Base-by-base conservation (phyloP, 2,888 invertebrate genomes). In the Coenonympha glycerion region DNA sequence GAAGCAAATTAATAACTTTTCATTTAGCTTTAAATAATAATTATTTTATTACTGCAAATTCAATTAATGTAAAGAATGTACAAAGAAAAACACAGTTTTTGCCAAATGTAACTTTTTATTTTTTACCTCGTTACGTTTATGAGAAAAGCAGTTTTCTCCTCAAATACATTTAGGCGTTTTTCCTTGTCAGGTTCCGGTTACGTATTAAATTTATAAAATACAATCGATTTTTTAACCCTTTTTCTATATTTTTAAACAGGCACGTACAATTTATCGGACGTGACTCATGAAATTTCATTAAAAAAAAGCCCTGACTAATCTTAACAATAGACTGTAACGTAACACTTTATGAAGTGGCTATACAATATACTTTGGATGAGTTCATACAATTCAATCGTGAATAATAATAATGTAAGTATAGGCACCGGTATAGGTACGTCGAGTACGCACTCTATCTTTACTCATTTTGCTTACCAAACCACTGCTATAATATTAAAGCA, bases 401-500 rank as follows among this genome's bases (percentile, higher is more conserved):
- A 44, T 54, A 51, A 47, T 47, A 50, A 47, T 47, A 47, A 41
- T n/a, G n/a, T n/a, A n/a, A n/a, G n/a, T n/a, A n/a, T n/a, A n/a
- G n/a, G n/a, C n/a, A n/a, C n/a, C n/a, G n/a, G 31, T 33, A 33
- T 26, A 9, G 24, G 34, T 31, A 40, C 19, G 33, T 49, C n/a
- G n/a, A n/a, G n/a, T n/a, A n/a, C n/a, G n/a, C n/a, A n/a, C n/a
- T n/a, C n/a, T n/a, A n/a, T n/a, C 39, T 40, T 46, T 47, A 22
- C 42, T 26, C 24, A 34, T 48, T 49, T 41, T 28, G n/a, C n/a
- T 19, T 42, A 31, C 76, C 76, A 69, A 70, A 59, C 67, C 64
- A 77, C 81, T 80, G 79, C 81, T 66, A 69, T 67, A 71, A 76
- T 75, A 79, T 81, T 82, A 79, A 82, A 82, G 75, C 75, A 71